Conservation (phyloP, 2,797 vertebrate species). For the Pseudocheirus occidentalis region DNA sequence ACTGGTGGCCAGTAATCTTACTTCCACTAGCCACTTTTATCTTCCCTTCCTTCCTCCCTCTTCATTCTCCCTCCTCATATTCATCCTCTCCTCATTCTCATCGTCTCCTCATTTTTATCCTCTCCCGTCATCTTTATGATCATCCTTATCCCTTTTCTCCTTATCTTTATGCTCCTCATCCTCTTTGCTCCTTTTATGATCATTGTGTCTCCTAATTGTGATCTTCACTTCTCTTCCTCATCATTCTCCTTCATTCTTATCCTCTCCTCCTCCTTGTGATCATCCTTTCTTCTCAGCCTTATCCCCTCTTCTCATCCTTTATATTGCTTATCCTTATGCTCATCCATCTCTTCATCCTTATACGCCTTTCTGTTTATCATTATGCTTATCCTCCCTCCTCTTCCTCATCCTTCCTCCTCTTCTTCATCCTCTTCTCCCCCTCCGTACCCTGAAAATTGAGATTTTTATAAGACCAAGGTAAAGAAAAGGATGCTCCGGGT, state of each 20-base stretch:
- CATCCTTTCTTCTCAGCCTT: not conserved
- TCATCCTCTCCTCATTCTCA: too few species aligned
- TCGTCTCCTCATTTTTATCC: too few species aligned
- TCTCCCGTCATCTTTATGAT: not conserved
- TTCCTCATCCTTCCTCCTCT: not conserved
- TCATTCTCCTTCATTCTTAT: not conserved
- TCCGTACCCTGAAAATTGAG: constrained; percentile 42
- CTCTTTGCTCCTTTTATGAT: not conserved
- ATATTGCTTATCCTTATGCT: not conserved
- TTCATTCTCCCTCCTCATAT: not conserved
- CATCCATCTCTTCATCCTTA: not conserved
- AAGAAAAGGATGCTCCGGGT: constrained; percentile 60
- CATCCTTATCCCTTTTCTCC: not conserved
- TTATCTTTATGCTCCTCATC: not conserved
- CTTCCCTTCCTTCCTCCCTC: constrained; percentile 6
- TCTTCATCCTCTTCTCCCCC: not conserved
- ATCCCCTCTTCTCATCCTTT: not conserved
- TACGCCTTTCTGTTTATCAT: not conserved
- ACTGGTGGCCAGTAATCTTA: constrained; percentile 48
- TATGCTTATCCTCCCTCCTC: not conserved
- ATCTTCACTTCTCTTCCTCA: not conserved
- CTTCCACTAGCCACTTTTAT: constrained; percentile 30
- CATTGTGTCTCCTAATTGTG: too few species aligned
- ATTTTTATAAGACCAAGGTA: constrained; percentile 44
- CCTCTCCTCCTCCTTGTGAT: not conserved